Percentiles rank a stretch among this genome's conserved stretches.
Evolutionary conservation across 2,888 invertebrate species (phyloP).

Genomic region (Spilosoma lubricipeda): DNA sequence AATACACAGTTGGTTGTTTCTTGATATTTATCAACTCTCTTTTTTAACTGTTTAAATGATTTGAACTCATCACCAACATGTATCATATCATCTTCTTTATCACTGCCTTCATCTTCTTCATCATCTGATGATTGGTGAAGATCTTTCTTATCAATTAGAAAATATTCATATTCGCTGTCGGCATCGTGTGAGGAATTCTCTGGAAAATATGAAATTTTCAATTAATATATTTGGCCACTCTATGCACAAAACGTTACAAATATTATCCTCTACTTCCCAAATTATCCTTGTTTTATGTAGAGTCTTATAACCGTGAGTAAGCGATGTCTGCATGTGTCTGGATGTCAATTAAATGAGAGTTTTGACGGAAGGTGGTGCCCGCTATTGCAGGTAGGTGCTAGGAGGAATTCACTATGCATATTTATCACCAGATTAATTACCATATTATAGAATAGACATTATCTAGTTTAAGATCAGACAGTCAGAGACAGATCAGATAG

Average conservation of each 20-base stretch:
- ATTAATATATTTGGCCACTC: not conserved
- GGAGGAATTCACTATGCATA: too few species aligned
- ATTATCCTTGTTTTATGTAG: not conserved
- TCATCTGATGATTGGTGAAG: conserved; percentile 9
- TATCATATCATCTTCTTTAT: not conserved
- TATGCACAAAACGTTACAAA: not conserved
- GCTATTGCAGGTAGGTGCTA: too few species aligned
- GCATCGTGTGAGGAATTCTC: not conserved
- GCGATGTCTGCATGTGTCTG: not conserved
- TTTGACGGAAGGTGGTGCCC: not conserved
- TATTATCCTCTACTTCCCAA: not conserved
- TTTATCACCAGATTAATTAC: too few species aligned
- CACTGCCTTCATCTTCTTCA: conserved; percentile 7
- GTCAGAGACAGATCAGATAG: too few species aligned
- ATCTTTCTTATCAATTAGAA: conserved; percentile 9
- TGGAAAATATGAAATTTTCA: not conserved
- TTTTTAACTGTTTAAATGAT: conserved; percentile 15
- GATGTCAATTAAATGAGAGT: not conserved
- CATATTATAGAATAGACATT: too few species aligned
- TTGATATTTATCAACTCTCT: conserved; percentile 14
- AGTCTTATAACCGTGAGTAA: not conserved
- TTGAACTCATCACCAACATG: conserved; percentile 9
- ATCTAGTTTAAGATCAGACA: too few species aligned
- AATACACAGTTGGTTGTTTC: conserved; percentile 9
- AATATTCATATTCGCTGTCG: conserved; percentile 19